Conservation (phyloP, 1,140 invertebrate genomes). For the Leptinotarsa undecemlineata region DNA sequence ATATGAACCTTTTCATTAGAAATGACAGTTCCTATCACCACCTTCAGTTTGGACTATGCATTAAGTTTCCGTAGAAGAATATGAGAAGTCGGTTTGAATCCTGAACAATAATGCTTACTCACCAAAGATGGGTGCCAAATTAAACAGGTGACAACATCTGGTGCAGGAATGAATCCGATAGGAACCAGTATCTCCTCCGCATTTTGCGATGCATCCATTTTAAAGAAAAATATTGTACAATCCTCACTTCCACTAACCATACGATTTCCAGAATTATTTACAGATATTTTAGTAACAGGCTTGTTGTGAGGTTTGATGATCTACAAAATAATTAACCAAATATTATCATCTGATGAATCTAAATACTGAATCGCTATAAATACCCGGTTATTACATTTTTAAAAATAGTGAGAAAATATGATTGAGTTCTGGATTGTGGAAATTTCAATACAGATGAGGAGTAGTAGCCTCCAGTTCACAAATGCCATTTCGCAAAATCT, state of each 20-base stretch:
- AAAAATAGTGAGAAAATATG: too few relatives aligned
- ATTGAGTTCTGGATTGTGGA: too few relatives aligned
- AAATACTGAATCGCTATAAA: too few relatives aligned
- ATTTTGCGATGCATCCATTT: conserved; percentile 45
- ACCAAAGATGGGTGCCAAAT: conserved; percentile 58
- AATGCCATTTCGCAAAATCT: too few relatives aligned
- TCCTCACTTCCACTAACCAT: conserved; percentile 69
- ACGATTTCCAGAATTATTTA: conserved; percentile 61
- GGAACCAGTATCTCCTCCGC: conserved; percentile 57
- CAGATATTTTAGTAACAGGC: conserved; percentile 62
- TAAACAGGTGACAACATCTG: conserved; percentile 64
- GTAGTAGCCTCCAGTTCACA: too few relatives aligned
- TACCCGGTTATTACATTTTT: too few relatives aligned
- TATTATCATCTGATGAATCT: too few relatives aligned
- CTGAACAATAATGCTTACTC: background rate
- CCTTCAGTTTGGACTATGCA: background rate
- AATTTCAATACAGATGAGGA: too few relatives aligned
- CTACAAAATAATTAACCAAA: conserved; percentile 52
- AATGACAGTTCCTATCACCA: too few relatives aligned
- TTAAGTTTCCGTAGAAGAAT: conserved; percentile 7
- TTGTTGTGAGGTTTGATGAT: conserved; percentile 69
- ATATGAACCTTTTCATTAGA: too few relatives aligned
- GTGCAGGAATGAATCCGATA: conserved; percentile 67
- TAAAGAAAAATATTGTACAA: conserved; percentile 68
- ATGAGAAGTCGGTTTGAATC: too few relatives aligned